Evolutionary conservation across 2,113 vertebrate genomes (phyloP), one percentile per base, ranked within the genome.

Genomic region (Cathartes aura): DNA sequence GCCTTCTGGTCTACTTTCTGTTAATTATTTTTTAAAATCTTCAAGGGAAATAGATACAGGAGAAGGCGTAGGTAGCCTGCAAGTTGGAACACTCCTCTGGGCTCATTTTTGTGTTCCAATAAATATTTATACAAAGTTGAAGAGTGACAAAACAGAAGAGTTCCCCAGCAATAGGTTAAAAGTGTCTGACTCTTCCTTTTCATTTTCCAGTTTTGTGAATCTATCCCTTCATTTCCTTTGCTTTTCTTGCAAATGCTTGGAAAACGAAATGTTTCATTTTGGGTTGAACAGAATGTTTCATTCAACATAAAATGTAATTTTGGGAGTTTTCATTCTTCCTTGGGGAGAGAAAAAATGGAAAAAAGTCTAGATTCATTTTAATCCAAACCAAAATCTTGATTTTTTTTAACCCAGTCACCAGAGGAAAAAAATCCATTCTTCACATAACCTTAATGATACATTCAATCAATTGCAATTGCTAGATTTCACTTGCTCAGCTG

Each of bases 111-210:
- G 32, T 84, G 59, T 93, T 96, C 55, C 48, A 74, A 90, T 93
- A 93, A 89, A 94, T 89, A 95, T 92, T 91, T 92, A 94, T 63
- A 91, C 20, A 47, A 62, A 89, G 68, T 40, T 87, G 68, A 91
- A 91, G 94, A 91, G 83, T 78, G 83, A 81, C 78, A 90, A 83
- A 92, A 68, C 55, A 89, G 91, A 75, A 48, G 45, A 90, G 36
- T 73, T 80, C 14, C 81, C 86, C 76, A 59, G 86, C 60, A 93
- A 47, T 45, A 76, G 79, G n/a, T 36, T 96, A 67, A 87, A 96
- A 89, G 42, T 55, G 32, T 55, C 45, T 0, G 0, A 63, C 19
- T 62, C 13, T 38, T 74, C 50, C 36, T 66, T 70, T 72, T 56
- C 12, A 45, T 81, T 87, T 94, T 93, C 73, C 52, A 68, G 47